These are phyloP conservation scores for Butorides virescens DNA, from an alignment of 2,113 vertebrate species.

Conservation along the genomic window DNA sequence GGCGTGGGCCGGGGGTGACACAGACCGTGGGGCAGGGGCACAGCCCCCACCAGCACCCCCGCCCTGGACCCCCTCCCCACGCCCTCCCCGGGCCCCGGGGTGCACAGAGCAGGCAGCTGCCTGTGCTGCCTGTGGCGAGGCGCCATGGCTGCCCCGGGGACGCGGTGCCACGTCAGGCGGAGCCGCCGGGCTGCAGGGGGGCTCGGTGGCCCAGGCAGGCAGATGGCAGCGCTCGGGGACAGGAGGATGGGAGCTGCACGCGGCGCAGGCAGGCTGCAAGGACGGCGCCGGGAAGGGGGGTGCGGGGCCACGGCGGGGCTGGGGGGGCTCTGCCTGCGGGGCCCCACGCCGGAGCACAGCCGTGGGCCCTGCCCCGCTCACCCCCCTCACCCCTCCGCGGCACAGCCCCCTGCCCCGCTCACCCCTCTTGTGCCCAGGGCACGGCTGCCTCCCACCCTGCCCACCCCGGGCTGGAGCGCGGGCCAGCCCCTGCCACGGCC, in stretches of 20 bases:
- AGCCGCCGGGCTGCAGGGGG: background rate
- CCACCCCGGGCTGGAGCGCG: too few species aligned
- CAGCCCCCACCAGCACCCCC: background rate
- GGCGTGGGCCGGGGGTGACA: background rate
- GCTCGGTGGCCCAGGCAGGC: background rate
- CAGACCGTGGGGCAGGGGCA: background rate
- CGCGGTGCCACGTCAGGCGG: rapidly evolving
- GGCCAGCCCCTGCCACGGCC: background rate
- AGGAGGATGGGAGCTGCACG: background rate
- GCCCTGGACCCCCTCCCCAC: rapidly evolving
- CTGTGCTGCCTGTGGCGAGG: rapidly evolving
- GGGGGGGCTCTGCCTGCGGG: background rate
- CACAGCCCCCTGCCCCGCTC: background rate
- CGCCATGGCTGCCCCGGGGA: background rate
- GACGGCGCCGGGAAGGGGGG: rapidly evolving
- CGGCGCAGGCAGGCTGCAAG: background rate
- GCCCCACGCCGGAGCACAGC: background rate
- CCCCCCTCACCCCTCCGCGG: rapidly evolving
- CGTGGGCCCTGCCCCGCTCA: background rate
- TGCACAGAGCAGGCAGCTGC: background rate
- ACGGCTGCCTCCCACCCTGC: rapidly evolving
- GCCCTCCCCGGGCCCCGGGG: background rate
- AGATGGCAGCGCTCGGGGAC: rapidly evolving
- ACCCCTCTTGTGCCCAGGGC: background rate
- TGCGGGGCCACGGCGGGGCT: rapidly evolving